Evolutionary conservation across 2,888 invertebrate genomes (phyloP).

Genomic region (Agriopis leucophaearia): DNA sequence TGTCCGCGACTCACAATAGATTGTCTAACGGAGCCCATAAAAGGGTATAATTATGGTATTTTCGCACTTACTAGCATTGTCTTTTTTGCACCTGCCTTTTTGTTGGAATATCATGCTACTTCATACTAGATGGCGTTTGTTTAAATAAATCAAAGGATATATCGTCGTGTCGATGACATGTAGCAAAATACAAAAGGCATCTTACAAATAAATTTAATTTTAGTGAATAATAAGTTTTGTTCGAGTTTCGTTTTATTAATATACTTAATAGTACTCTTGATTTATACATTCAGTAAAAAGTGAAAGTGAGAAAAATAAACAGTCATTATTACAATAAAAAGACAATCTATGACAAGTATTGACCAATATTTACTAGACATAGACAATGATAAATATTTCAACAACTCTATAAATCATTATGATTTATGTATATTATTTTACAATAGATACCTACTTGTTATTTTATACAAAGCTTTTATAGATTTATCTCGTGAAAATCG

Average conservation of each 20-base stretch:
- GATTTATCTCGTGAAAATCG: too few relatives aligned
- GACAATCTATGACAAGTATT: not conserved
- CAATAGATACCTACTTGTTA: not conserved
- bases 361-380: constrained; percentile 8
- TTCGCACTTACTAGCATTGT: not conserved
- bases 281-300: constrained; percentile 18
- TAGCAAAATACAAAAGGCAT: not conserved
- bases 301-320: constrained; percentile 28
- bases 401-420: constrained; percentile 14
- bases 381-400: constrained; percentile 23
- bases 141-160: not conserved
- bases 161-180: not conserved
- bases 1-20: too few relatives aligned
- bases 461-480: not conserved
- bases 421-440: constrained; percentile 11
- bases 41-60: not conserved
- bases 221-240: not conserved
- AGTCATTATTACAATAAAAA: constrained; percentile 11
- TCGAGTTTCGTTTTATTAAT: too few relatives aligned
- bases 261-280: not conserved
- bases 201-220: not conserved
- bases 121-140: constrained; percentile 27
- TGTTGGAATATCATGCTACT: constrained; percentile 11
- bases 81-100: not conserved
- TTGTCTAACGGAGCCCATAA: too few relatives aligned